A percentile compares a stretch with the other conserved stretches of the same genome.
Conservation (phyloP, 2,797 vertebrate genomes). For the Melanogrammus aeglefinus region DNA sequence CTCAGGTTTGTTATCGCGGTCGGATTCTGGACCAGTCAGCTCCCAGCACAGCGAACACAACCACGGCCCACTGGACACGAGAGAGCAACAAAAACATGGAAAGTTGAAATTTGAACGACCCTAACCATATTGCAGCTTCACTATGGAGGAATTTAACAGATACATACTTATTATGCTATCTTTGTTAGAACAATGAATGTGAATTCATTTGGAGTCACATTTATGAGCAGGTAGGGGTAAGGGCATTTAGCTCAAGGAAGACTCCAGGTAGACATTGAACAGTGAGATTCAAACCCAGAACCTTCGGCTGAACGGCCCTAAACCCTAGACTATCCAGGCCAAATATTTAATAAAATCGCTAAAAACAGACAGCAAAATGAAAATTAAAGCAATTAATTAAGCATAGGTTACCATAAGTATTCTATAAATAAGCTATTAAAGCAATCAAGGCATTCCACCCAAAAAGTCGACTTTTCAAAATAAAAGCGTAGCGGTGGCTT, state of each 20-base stretch:
- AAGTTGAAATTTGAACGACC: background rate
- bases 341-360: background rate
- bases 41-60: slow-evolving; percentile 83
- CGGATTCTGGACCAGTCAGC: slow-evolving; percentile 78
- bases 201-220: background rate
- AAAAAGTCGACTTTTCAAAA: background rate
- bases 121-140: background rate
- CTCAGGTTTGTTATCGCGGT: slow-evolving; percentile 77
- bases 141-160: too few species aligned
- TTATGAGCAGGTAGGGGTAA: background rate
- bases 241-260: background rate
- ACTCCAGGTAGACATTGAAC: background rate
- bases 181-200: background rate
- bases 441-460: background rate
- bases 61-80: slow-evolving; percentile 77
- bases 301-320: background rate
- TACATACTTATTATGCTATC: too few species aligned
- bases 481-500: slow-evolving; percentile 46
- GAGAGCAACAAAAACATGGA: background rate
- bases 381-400: background rate
- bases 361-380: too few species aligned
- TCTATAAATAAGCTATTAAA: background rate
- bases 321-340: background rate
- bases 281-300: background rate
- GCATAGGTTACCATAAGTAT: background rate